Conservation (phyloP, 2,888 invertebrate species). For the Marasmarcha lunaedactyla region DNA sequence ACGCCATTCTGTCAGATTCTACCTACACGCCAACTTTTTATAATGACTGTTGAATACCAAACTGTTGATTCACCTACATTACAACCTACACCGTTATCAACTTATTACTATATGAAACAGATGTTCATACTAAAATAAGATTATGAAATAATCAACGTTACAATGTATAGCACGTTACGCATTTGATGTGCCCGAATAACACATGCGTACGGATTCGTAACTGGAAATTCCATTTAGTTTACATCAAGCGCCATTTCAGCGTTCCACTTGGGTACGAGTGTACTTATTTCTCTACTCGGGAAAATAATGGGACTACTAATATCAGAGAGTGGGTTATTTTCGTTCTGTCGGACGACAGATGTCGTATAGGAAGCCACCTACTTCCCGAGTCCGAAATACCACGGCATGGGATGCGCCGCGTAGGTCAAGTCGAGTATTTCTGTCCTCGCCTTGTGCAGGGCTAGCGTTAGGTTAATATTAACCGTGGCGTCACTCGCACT, state of each 20-base stretch:
- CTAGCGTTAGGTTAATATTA: constrained; percentile 59
- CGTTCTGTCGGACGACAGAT: constrained; percentile 15
- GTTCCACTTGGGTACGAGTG: too few species aligned
- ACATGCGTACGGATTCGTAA: too few species aligned
- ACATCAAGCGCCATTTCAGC: too few species aligned
- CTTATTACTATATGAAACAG: too few species aligned
- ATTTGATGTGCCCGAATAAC: too few species aligned
- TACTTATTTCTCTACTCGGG: too few species aligned
- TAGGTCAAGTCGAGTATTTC: constrained; percentile 65
- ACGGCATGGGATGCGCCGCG: constrained; percentile 29
- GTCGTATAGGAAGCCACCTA: constrained; percentile 14
- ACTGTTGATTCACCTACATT: constrained; percentile 20
- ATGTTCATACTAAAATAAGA: too few species aligned
- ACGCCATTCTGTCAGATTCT: constrained; percentile 10
- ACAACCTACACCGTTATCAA: not conserved
- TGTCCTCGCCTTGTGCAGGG: constrained; percentile 65
- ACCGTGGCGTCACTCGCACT: constrained; percentile 46
- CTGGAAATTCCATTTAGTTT: too few species aligned
- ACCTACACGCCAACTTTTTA: constrained; percentile 19
- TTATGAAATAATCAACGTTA: too few species aligned
- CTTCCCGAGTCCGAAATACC: constrained; percentile 40
- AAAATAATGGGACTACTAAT: too few species aligned
- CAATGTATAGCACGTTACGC: too few species aligned
- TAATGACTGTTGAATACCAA: constrained; percentile 13
- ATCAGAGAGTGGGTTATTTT: too few species aligned